Conservation (phyloP, 2,888 invertebrate genomes). For the Netelia inedita region DNA sequence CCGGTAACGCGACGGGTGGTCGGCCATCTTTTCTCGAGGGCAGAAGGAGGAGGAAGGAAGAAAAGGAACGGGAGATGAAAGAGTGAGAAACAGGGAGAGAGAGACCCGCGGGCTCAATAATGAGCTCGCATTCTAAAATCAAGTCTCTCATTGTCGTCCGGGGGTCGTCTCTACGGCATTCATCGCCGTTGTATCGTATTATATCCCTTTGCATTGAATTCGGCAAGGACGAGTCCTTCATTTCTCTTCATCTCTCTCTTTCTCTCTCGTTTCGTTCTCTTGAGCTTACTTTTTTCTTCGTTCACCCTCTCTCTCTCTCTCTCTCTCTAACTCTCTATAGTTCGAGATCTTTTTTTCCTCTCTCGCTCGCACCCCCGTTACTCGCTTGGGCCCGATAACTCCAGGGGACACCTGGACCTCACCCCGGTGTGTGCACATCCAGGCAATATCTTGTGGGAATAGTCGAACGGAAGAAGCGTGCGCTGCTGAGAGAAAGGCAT, state of each 20-base stretch:
- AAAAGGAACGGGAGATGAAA: conserved; percentile 4
- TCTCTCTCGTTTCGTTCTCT: conserved; percentile 5
- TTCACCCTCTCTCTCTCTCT: conserved; percentile 5
- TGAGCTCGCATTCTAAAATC: conserved; percentile 81
- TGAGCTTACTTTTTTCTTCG: not conserved
- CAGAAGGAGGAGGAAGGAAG: conserved; percentile 4
- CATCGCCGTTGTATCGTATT: conserved; percentile 77
- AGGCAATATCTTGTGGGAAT: conserved; percentile 68
- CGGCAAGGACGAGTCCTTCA: conserved; percentile 67
- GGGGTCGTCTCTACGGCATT: conserved; percentile 69
- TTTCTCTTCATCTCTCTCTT: conserved; percentile 54
- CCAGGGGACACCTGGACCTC: conserved; percentile 72
- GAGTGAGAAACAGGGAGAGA: conserved; percentile 32
- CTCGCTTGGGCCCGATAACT: conserved; percentile 8
- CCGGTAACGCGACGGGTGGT: conserved; percentile 74
- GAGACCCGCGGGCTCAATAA: conserved; percentile 75
- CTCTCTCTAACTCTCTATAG: not conserved
- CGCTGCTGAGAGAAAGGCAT: conserved; percentile 25
- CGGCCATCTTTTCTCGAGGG: conserved; percentile 60
- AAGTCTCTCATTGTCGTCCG: conserved; percentile 80
- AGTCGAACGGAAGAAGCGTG: conserved; percentile 57
- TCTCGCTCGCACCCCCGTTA: conserved; percentile 12
- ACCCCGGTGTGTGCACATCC: conserved; percentile 37
- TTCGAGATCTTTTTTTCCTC: conserved; percentile 1
- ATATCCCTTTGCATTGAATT: conserved; percentile 68